Conservation (phyloP, 2,113 vertebrate genomes). For the Calidris pugnax region DNA sequence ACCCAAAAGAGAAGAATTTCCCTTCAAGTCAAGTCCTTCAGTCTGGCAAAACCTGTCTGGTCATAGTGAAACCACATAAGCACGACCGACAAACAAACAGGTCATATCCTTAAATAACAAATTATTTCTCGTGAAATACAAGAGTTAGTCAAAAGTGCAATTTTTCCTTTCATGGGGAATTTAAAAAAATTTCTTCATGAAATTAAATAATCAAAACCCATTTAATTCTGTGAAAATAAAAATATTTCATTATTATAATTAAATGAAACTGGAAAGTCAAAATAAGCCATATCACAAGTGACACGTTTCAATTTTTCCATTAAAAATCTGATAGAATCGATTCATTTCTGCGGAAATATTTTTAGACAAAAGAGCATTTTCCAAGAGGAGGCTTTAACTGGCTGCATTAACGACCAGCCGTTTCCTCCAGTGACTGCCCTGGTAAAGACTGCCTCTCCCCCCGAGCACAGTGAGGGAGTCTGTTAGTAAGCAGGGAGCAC, state of each 20-base stretch:
- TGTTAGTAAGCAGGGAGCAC: neutral
- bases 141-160: neutral
- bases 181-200: neutral
- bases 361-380: neutral
- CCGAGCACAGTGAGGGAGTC: neutral
- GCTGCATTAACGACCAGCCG: neutral
- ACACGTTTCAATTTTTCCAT: neutral
- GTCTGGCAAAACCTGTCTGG: neutral
- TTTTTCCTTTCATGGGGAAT: neutral
- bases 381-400: neutral
- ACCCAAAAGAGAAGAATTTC: neutral
- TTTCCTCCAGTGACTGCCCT: neutral
- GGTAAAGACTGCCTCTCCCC: neutral
- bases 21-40: neutral
- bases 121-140: neutral
- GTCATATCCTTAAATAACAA: neutral
- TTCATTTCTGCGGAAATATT: neutral
- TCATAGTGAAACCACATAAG: accelerated
- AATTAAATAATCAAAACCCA: neutral
- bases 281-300: neutral
- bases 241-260: neutral
- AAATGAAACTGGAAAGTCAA: neutral
- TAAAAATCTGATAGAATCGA: neutral
- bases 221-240: neutral
- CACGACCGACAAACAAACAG: neutral